Percentiles rank a stretch among this genome's conserved stretches.
Conservation (phyloP, 2,888 invertebrate genomes). For the Ommatoiulus sabulosus region DNA sequence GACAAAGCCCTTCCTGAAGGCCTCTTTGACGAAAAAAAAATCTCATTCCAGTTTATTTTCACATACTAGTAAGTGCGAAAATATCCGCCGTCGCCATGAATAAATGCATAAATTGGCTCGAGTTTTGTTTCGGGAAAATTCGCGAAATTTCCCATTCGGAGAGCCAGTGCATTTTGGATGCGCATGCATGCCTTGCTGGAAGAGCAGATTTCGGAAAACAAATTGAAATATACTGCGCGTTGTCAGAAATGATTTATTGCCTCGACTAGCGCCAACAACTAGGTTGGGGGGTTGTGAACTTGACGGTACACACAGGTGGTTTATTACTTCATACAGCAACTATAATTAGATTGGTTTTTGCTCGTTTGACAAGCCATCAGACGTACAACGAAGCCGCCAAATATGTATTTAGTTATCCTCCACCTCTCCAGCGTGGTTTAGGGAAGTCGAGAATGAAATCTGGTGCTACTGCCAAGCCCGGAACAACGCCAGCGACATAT, state of each 20-base stretch:
- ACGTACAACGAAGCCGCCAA: not conserved
- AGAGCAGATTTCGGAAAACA: constrained; percentile 17
- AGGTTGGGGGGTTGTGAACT: constrained; percentile 23
- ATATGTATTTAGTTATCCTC: not conserved
- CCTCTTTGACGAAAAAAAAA: not conserved
- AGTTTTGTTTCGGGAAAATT: not conserved
- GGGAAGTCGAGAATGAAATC: too few relatives aligned
- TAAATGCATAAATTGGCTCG: not conserved
- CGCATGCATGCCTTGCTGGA: not conserved
- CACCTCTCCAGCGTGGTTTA: too few relatives aligned
- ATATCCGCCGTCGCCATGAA: constrained; percentile 10
- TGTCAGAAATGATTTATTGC: constrained; percentile 36
- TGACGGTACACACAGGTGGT: constrained; percentile 31
- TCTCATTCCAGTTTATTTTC: not conserved
- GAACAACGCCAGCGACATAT: too few relatives aligned
- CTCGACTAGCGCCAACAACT: constrained; percentile 2
- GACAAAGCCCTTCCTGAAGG: not conserved
- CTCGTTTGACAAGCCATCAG: not conserved
- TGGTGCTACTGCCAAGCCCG: too few relatives aligned
- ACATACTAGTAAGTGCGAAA: not conserved
- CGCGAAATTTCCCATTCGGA: not conserved
- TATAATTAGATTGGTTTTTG: constrained; percentile 21
- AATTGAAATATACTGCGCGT: not conserved
- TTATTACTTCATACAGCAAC: constrained; percentile 35
- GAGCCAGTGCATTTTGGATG: not conserved